Evolutionary conservation across 1,140 invertebrate species (phyloP), one percentile per base, ranked within the genome.

Genomic region (Heliconius hewitsoni): DNA sequence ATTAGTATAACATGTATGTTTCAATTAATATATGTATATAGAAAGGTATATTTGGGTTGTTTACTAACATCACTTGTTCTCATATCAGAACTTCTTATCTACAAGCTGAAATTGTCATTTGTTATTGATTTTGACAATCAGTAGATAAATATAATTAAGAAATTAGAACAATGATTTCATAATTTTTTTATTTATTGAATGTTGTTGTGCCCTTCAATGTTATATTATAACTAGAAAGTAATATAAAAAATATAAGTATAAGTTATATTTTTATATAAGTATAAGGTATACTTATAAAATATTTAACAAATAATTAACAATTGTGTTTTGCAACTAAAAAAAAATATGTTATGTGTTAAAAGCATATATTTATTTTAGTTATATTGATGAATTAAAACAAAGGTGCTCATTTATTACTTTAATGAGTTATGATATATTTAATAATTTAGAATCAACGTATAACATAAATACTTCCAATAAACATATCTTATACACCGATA

Each of bases 141-240:
- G 18, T 73, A 73, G 34, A 73, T 27, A 73, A 42, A 73, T 19
- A 76, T 76, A 70, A 18, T 37, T 60, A 76, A 76, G n/a, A 66
- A 66, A 37, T 37, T 19, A 66, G 66, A 13, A 73, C 6, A 19
- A 34, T 18, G 2, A 74, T 30, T 57, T 23, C 13, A 60, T 60
- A 8, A 13, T 23, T 66, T 27, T 27, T 9, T 23, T 18, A 55
- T 16, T 46, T 46, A 52, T 52, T 18, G 19, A 19, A 2, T 57
- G 8, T 3, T 9, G 23, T 23, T 23, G 5, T 23, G 5, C 9
- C 8, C 19, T 23, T 11, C 23, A 57, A 23, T 57, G 23, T 23
- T n/a, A 1, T n/a, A 55, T n/a, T n/a, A 55, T 55, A 19, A 55
- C 19, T 55, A 55, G 19, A n/a, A 55, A 6, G 1, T 52, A 52